Conservation (phyloP, 2,113 vertebrate species). For the Ameiurus melas region DNA sequence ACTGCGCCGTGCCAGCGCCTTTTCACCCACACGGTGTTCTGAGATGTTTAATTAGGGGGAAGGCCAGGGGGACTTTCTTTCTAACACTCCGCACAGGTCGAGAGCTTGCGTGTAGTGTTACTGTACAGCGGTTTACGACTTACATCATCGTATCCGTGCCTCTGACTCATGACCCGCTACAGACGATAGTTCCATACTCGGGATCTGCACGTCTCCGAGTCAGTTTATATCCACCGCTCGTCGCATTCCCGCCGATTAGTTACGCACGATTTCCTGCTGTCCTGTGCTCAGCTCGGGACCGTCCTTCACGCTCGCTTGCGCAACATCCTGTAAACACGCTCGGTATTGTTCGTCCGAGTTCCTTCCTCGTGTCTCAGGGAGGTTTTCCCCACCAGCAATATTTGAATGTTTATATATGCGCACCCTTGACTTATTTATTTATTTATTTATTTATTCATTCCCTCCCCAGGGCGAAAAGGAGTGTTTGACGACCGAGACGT, state of each 20-base stretch:
- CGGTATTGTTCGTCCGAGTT: not conserved
- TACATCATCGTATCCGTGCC: not conserved
- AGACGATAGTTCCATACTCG: too few relatives aligned
- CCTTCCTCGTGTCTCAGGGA: not conserved
- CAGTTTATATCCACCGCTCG: not conserved
- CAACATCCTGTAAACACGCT: not conserved
- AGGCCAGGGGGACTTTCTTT: not conserved
- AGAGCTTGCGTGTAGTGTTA: not conserved
- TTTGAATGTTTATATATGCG: not conserved
- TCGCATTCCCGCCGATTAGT: not conserved
- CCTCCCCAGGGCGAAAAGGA: slow-evolving; percentile 85
- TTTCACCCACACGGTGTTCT: not conserved
- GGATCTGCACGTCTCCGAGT: too few relatives aligned
- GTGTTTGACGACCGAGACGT: slow-evolving; percentile 83
- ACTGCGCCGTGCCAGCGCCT: not conserved
- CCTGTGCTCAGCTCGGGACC: not conserved
- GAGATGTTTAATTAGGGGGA: slow-evolving; percentile 7
- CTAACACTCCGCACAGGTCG: not conserved
- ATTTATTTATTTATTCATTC: too few relatives aligned
- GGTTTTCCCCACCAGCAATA: not conserved
- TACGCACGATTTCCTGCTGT: not conserved
- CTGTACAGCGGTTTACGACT: not conserved
- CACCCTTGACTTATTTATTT: too few relatives aligned
- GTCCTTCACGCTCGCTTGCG: too few relatives aligned
- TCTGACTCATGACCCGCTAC: not conserved